Evolutionary conservation across 2,113 vertebrate genomes (phyloP), one percentile per base, ranked within the genome.

Genomic region (Indicator indicator): DNA sequence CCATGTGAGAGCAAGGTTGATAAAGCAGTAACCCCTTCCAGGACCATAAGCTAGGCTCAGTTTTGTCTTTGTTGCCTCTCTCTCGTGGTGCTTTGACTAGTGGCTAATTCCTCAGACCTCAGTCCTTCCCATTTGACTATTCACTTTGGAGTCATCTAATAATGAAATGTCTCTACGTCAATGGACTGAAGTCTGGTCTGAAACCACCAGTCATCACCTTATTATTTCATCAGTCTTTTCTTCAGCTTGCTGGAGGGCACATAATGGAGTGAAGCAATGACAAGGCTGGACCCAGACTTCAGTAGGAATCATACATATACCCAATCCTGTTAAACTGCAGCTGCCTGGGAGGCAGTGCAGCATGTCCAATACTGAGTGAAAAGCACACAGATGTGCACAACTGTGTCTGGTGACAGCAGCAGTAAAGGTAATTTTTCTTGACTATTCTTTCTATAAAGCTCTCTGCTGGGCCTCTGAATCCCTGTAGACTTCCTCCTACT

Each of bases 41-140:
- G 67, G 78, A 32, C 38, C 48, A 58, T 19, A 32, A 48, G 38
- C 78, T 38, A 28, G 60, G 56, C 52, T 86, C 72, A 52, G 74
- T 86, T 95, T 95, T 94, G 89, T 94, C 91, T 94, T 75, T 56
- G 44, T 28, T 38, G 58, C n/a, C 67, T 79, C 59, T 74, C 62
- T 78, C 10, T 38, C 16, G 5, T 28, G 3, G 19, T 92, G 91
- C 93, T 95, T 95, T 94, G 93, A 78, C 93, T 95, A 77, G 70
- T 20, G 33, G 48, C 54, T 94, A 94, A 94, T 89, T 84, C 93
- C 91, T 80, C 64, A 44, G 90, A 42, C 68, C 40, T 59, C 0
- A 0, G 27, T n/a, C 20, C 28, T 92, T 86, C 93, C 83, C 70
- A 23, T 87, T 64, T 91, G 67, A 82, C 74, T 72, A 46, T 90